Conservation (phyloP, 2,113 vertebrate species). For the Pelodiscus sinensis region DNA sequence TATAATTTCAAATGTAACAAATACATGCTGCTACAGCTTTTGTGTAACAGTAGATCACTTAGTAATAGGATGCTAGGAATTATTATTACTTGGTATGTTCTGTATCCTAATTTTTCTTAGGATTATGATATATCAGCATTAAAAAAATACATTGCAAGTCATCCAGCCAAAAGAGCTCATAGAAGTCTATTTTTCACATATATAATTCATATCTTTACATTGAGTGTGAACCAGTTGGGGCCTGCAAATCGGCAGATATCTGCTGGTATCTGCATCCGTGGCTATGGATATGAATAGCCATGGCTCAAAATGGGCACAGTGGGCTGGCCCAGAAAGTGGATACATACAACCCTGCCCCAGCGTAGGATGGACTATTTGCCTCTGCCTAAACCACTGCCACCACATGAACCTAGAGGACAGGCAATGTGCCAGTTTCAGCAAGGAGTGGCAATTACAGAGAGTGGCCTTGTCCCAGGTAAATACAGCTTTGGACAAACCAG, state of each 20-base stretch:
- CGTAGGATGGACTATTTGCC: neutral
- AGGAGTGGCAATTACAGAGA: neutral
- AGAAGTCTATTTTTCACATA: neutral
- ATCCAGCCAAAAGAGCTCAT: neutral
- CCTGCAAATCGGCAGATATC: too few relatives aligned
- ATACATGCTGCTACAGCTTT: fast-evolving
- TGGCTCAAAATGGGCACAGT: neutral
- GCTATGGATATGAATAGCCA: too few relatives aligned
- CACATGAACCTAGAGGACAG: neutral
- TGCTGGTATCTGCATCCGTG: too few relatives aligned
- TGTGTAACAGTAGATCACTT: neutral
- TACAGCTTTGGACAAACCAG: neutral
- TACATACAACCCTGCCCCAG: neutral
- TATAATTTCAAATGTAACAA: neutral
- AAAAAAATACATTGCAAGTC: neutral
- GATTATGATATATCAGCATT: neutral
- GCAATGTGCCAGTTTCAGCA: neutral
- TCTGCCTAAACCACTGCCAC: neutral
- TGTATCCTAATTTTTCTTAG: neutral
- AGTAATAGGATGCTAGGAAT: neutral
- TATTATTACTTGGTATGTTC: neutral
- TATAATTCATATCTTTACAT: neutral
- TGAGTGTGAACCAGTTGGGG: neutral
- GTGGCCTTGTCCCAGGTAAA: neutral
- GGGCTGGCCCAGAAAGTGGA: neutral